Base-by-base conservation (phyloP, 2,888 invertebrate genomes). In the Clanis bilineata region DNA sequence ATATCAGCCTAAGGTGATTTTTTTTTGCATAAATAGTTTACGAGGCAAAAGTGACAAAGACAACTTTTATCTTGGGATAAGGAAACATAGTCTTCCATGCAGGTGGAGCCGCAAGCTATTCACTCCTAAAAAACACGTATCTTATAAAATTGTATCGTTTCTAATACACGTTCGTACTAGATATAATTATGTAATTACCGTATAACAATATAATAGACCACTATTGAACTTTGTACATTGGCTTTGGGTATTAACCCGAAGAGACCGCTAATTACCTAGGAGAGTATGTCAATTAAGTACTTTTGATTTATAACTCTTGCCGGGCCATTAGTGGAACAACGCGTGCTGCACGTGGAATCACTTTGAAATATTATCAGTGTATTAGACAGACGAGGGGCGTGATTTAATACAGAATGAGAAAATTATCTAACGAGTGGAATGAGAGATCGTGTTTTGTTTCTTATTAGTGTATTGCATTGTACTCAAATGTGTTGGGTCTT, bases 261-360 rank as follows among this genome's bases (percentile, higher is more conserved):
- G 15, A 32, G 51, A 1, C 28, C 32, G 18, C 28, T 51, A 51
- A 51, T 51, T 51, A 51, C 51, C 18, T 7, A 18, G 18, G 25
- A 28, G 51, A 15, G 51, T 7, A 32, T 51, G 51, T 51, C 51
- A 51, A 51, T 51, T 51, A 51, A 32, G 51, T 32, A 51, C 51
- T 51, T 51, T 51, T 51, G 51, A 51, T 51, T 21, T 57, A 57
- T 51, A 51, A 28, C 51, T 18, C 32, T 51, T 18, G 51, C 18
- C 18, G 18, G 32, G 32, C 58, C 57, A 59, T 51, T 32, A 32
- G 51, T 18, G 44, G 10, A 28, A 18, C 28, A 7, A 51, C 18
- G 28, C 18, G 51, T 32, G 10, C 28, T 7, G 18, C 18, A 10
- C 18, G 10, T 18, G 32, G 28, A 32, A 32, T 12, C 28, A 32